phyloP scores from a whole-genome alignment of 1,140 invertebrate genomes.

The Orchestia grillus region DNA sequence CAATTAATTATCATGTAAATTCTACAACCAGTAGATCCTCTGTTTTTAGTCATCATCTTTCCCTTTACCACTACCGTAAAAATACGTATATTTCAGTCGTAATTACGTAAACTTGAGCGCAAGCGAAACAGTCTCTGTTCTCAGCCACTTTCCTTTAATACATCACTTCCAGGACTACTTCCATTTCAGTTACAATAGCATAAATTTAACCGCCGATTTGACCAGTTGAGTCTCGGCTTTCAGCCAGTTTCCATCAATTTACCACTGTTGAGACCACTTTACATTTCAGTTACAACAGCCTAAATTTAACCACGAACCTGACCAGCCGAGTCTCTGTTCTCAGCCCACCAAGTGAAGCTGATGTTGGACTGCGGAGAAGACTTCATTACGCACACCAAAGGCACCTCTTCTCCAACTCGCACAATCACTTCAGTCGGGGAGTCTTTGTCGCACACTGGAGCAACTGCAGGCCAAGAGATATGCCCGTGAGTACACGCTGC shows the following conservation, averaged over 20 bases:
- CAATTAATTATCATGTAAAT: no score
- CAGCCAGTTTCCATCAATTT: background rate
- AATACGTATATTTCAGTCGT: no score
- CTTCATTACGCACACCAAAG: slow-evolving; percentile 30
- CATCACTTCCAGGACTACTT: no score
- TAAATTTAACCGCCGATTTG: no score
- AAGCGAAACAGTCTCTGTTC: no score
- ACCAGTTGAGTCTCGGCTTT: no score
- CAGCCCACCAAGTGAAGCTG: slow-evolving; percentile 9
- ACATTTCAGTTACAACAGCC: background rate
- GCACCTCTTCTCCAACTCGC: background rate
- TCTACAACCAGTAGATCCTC: no score
- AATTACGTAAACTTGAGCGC: no score
- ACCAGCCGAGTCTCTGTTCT: background rate
- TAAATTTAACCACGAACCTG: background rate
- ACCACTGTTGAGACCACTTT: background rate
- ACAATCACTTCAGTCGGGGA: slow-evolving; percentile 15
- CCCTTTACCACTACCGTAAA: no score
- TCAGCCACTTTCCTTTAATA: no score
- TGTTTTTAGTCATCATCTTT: no score
- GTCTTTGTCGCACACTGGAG: background rate
- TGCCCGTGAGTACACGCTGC: background rate
- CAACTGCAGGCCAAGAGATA: background rate
- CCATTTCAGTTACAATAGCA: no score
- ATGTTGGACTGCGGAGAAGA: slow-evolving; percentile 36